These are phyloP conservation scores for Danio tinwini DNA, from an alignment of 2,797 vertebrate genomes.

Conservation along the genomic window DNA sequence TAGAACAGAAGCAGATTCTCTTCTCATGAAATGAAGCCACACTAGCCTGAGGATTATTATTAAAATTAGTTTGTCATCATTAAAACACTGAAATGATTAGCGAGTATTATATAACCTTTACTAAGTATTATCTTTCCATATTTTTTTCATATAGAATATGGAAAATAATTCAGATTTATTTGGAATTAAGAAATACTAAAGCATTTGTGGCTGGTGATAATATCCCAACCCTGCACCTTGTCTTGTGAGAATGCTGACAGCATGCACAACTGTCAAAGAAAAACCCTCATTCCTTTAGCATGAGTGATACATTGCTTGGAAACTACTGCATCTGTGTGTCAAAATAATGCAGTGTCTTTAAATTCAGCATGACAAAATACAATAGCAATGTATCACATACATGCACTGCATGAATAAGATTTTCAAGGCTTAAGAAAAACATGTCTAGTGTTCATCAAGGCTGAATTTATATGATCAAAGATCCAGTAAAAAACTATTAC, in stretches of 20 bases:
- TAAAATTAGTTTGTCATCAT: constrained; percentile 66
- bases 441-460: neutral
- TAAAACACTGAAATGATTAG: constrained; percentile 5
- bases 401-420: neutral
- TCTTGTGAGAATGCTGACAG: constrained; percentile 11
- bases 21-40: constrained; percentile 14
- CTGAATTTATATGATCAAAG: neutral
- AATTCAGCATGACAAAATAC: neutral
- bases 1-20: constrained; percentile 23
- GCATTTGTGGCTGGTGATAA: neutral
- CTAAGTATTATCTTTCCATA: neutral
- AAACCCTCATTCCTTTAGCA: neutral
- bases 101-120: constrained; percentile 15
- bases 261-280: constrained; percentile 6
- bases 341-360: neutral
- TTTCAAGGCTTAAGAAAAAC: neutral
- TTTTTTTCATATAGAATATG: neutral
- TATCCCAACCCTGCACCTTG: neutral
- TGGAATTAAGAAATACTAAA: neutral
- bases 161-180: neutral
- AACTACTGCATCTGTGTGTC: neutral
- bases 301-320: constrained; percentile 11
- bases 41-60: constrained; percentile 59
- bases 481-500: neutral
- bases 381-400: too few relatives aligned